A percentile compares a stretch with the other conserved stretches of the same genome.
Conservation (phyloP, 2,888 invertebrate species). For the Erynnis tages region DNA sequence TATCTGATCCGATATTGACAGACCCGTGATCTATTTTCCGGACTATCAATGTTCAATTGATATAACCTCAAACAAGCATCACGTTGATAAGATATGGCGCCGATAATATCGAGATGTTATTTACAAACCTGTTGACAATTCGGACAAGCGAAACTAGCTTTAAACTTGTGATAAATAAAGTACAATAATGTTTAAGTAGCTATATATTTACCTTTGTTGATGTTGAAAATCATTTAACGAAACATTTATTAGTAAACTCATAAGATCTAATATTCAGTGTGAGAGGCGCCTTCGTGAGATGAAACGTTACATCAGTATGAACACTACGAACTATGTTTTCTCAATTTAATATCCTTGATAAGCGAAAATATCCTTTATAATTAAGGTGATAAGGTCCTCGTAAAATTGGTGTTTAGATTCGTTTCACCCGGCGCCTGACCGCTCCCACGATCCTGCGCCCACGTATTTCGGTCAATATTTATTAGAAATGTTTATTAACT, state of each 20-base stretch:
- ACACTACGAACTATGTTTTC: not conserved
- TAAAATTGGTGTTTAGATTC: slow-evolving; percentile 22
- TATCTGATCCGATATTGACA: no score
- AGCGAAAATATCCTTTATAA: not conserved
- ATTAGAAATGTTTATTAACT: slow-evolving; percentile 40
- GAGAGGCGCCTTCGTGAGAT: not conserved
- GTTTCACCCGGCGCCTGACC: slow-evolving; percentile 43
- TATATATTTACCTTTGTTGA: not conserved
- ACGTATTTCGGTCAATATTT: slow-evolving; percentile 47
- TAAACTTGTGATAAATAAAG: not conserved
- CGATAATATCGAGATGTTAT: not conserved
- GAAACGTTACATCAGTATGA: not conserved
- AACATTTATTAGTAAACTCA: not conserved
- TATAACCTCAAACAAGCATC: not conserved
- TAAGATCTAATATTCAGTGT: not conserved
- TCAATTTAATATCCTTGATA: no score
- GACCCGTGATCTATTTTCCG: not conserved
- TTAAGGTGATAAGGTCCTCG: not conserved
- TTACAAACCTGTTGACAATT: not conserved
- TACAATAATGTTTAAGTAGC: not conserved
- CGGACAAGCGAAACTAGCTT: not conserved
- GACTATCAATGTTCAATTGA: no score
- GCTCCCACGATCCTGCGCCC: slow-evolving; percentile 59
- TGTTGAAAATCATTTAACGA: not conserved
- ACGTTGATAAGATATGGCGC: not conserved